phyloP scores from a whole-genome alignment of 2,797 vertebrate genomes.

The Triplophysa yarkandensis region DNA sequence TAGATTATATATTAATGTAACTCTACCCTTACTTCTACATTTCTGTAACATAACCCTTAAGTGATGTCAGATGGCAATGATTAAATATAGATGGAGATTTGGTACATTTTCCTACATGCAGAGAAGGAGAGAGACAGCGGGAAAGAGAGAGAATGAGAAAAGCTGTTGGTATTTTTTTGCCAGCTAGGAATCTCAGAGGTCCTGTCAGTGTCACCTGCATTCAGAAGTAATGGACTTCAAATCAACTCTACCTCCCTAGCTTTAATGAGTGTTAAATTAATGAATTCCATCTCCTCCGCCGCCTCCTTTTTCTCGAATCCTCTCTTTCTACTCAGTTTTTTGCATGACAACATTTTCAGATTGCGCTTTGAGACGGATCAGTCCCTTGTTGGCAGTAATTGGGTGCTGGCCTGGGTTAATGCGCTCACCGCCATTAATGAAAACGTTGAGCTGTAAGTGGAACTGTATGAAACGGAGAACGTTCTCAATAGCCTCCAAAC shows the following conservation, averaged over 20 bases:
- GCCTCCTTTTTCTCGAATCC: slow-evolving; percentile 63
- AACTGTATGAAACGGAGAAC: slow-evolving; percentile 97
- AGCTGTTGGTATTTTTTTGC: slow-evolving; percentile 60
- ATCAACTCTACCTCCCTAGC: slow-evolving; percentile 85
- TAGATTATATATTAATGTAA: slow-evolving; percentile 48
- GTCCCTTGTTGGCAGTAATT: slow-evolving; percentile 99
- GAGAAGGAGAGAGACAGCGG: background rate
- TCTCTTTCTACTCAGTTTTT: slow-evolving; percentile 74
- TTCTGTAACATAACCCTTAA: slow-evolving; percentile 70
- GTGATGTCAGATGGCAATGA: slow-evolving; percentile 73
- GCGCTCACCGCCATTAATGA: slow-evolving; percentile 99
- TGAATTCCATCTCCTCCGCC: slow-evolving; percentile 71
- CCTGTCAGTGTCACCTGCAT: slow-evolving; percentile 88
- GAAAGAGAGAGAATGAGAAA: slow-evolving; percentile 41
- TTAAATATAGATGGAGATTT: slow-evolving; percentile 80
- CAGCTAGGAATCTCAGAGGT: slow-evolving; percentile 81
- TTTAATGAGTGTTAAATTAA: slow-evolving; percentile 93
- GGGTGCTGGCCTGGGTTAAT: slow-evolving; percentile 99
- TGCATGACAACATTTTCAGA: slow-evolving; percentile 98
- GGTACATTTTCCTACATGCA: slow-evolving; percentile 66
- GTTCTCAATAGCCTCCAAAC: slow-evolving; percentile 91
- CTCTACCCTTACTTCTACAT: slow-evolving; percentile 51
- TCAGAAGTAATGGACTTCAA: slow-evolving; percentile 94
- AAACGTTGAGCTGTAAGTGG: slow-evolving; percentile 98
- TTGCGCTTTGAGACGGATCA: slow-evolving; percentile 95